A percentile compares a stretch with the other conserved stretches of the same genome.
Evolutionary conservation across 2,113 vertebrate species (phyloP).

Genomic region (Notarius lentiginosus): DNA sequence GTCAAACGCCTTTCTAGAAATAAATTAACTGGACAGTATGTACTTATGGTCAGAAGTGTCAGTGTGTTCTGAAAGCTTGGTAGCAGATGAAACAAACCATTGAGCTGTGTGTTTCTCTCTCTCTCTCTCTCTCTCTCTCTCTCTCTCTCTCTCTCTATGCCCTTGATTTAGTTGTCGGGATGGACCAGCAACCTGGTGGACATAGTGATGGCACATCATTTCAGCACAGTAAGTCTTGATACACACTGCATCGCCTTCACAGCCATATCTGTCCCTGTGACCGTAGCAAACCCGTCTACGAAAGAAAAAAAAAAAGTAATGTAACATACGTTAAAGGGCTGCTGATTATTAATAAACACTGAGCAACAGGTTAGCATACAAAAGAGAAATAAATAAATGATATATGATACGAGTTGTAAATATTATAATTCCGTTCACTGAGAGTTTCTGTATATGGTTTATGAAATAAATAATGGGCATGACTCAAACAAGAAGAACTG

Average conservation of each 20-base stretch:
- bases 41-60: not conserved
- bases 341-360: not conserved
- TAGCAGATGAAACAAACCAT: not conserved
- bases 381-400: too few relatives aligned
- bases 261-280: not conserved
- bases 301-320: not conserved
- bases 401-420: not conserved
- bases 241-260: not conserved
- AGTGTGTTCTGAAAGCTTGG: not conserved
- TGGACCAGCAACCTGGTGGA: constrained; percentile 93
- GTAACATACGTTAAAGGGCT: not conserved
- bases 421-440: not conserved
- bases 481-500: not conserved
- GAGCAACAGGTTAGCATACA: not conserved
- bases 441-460: too few relatives aligned
- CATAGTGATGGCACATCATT: constrained; percentile 90
- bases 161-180: constrained; percentile 81
- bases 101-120: not conserved
- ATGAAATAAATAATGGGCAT: not conserved
- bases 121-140: too few relatives aligned
- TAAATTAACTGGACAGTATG: not conserved
- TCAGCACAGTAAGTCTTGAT: constrained; percentile 83
- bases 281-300: not conserved
- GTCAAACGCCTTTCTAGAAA: not conserved
- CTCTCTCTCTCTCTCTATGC: not conserved